Evolutionary conservation across 2,113 vertebrate genomes (phyloP), one percentile per base, ranked within the genome.

Genomic region (Dromiciops gliroides): DNA sequence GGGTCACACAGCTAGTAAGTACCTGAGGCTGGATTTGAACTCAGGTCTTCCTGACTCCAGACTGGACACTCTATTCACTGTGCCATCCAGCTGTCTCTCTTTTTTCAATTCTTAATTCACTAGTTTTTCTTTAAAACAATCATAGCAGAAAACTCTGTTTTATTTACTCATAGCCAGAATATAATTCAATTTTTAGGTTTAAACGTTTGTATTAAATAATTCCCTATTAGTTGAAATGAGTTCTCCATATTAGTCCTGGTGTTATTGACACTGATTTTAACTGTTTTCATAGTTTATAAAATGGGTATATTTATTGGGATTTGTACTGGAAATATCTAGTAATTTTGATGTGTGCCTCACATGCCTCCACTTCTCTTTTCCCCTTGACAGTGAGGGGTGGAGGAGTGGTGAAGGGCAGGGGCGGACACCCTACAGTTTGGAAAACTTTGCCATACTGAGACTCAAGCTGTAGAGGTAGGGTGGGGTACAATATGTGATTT

Each of bases 401-500:
- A 67, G 56, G 56, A 67, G 28, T 67, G 16, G 56, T 67, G 28
- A 31, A 83, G 67, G n/a, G n/a, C 67, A 83, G 37, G 7, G n/a
- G 67, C 37, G 60, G n/a, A 22, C 16, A 7, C 37, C n/a, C 67
- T 83, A 44, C 19, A 83, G 67, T 83, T 83, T 83, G 67, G n/a
- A 44, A 83, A 83, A 83, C n/a, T 83, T 44, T 44, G 67, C 67
- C 67, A 83, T 44, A 83, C 67, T 83, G 19, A 44, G 19, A 23
- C 37, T 83, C 31, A 37, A 67, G 9, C 19, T 83, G n/a, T 83
- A n/a, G 67, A 83, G 90, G 0, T 94, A 91, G 75, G 92, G 94
- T 60, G 90, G 89, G 92, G 48, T 95, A 95, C 75, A 90, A 88
- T 95, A 19, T 96, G 83, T 94, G 44, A 95, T 50, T 93, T 53